phyloP scores from a whole-genome alignment of 1,140 invertebrate species.

The Pissodes strobi region DNA sequence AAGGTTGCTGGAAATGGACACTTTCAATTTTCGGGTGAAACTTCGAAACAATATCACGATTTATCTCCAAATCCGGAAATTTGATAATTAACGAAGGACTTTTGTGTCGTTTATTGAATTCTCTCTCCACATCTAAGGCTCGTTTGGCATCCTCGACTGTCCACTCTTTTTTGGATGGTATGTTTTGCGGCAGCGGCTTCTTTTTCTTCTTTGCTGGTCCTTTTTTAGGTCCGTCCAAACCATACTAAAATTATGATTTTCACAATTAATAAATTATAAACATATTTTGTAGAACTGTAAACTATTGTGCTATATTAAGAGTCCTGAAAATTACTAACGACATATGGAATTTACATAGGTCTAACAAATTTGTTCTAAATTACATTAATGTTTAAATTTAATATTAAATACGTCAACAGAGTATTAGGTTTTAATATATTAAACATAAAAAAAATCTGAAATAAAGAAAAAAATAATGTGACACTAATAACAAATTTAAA shows the following conservation, averaged over 20 bases:
- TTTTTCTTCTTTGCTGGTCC: constrained; percentile 50
- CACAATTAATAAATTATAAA: too few relatives aligned
- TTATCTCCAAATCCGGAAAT: constrained; percentile 67
- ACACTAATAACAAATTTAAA: too few relatives aligned
- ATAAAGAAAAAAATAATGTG: too few relatives aligned
- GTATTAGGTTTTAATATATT: too few relatives aligned
- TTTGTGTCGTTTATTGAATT: constrained; percentile 59
- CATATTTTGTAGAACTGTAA: too few relatives aligned
- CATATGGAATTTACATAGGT: too few relatives aligned
- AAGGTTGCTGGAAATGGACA: constrained; percentile 68
- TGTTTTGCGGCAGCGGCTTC: constrained; percentile 48
- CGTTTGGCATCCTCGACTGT: constrained; percentile 62
- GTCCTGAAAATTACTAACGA: too few relatives aligned
- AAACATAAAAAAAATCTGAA: too few relatives aligned
- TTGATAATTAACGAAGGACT: constrained; percentile 64
- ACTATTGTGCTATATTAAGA: too few relatives aligned
- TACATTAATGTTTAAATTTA: too few relatives aligned
- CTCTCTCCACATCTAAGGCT: constrained; percentile 62
- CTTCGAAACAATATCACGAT: constrained; percentile 61
- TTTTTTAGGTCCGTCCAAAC: constrained; percentile 35
- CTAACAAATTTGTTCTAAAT: too few relatives aligned
- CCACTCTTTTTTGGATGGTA: constrained; percentile 55
- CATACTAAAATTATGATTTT: neutral
- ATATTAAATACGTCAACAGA: too few relatives aligned
- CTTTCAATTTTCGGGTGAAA: constrained; percentile 65